These are phyloP conservation scores for Baryphthengus martii DNA, from an alignment of 2,113 vertebrate genomes.

Conservation along the genomic window DNA sequence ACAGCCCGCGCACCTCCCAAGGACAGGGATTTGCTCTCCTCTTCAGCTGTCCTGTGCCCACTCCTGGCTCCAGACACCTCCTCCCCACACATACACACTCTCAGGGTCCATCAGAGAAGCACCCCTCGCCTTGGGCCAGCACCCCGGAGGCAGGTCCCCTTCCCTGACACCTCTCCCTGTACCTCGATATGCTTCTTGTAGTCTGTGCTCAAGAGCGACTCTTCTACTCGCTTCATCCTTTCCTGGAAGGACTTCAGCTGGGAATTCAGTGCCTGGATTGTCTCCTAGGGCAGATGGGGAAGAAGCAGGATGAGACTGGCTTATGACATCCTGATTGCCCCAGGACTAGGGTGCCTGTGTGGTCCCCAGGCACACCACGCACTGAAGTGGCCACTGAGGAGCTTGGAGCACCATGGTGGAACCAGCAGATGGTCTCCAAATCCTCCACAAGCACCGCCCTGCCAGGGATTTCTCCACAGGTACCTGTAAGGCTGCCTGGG, in stretches of 20 bases:
- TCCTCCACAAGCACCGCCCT: background rate
- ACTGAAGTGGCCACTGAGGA: background rate
- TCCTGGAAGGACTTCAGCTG: constrained; percentile 82
- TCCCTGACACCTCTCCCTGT: background rate
- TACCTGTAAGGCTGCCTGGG: constrained; percentile 73
- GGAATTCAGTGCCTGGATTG: constrained; percentile 67
- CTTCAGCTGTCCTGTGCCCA: background rate
- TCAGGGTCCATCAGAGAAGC: background rate
- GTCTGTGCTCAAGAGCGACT: constrained; percentile 83
- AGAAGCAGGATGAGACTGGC: background rate
- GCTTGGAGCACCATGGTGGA: background rate
- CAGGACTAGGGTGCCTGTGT: accelerated
- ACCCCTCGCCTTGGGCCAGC: background rate
- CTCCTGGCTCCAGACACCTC: background rate
- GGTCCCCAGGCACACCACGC: accelerated
- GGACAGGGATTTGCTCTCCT: background rate
- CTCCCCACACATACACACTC: too few relatives aligned
- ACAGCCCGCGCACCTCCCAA: accelerated
- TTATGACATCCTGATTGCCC: background rate
- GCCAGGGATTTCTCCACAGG: background rate
- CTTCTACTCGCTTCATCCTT: constrained; percentile 80
- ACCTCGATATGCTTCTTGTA: constrained; percentile 78
- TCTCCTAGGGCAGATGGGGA: constrained; percentile 58
- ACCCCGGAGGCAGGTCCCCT: background rate
- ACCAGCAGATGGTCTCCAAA: background rate